These are phyloP conservation scores for Byasa hedistus DNA, from an alignment of 2,888 invertebrate species.

Conservation along the genomic window DNA sequence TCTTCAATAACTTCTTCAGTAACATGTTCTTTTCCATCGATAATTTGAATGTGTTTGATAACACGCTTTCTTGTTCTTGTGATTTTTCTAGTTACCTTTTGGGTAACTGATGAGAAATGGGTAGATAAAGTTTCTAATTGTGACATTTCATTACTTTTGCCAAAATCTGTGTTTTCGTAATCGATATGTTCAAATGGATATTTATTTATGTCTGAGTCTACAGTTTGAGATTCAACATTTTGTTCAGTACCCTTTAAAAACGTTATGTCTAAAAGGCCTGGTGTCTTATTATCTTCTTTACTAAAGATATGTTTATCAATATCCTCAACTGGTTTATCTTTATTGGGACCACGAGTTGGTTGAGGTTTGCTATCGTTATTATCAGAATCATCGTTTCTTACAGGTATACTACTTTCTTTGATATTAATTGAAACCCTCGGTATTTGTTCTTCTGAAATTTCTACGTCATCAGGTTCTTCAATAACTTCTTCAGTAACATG, in stretches of 20 bases:
- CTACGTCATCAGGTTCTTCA: no score
- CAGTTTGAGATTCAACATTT: neutral
- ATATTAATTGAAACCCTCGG: constrained; percentile 85
- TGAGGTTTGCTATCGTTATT: constrained; percentile 30
- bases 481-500: constrained; percentile 88
- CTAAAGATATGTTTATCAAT: neutral
- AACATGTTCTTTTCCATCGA: constrained; percentile 90
- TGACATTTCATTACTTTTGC: constrained; percentile 46
- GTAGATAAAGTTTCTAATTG: constrained; percentile 42
- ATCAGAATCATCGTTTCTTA: constrained; percentile 55
- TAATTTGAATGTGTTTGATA: constrained; percentile 86
- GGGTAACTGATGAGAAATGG: constrained; percentile 83
- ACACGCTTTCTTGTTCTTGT: constrained; percentile 86
- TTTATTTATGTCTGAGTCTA: neutral
- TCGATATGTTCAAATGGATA: neutral
- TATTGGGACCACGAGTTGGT: constrained; percentile 23
- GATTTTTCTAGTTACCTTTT: constrained; percentile 87
- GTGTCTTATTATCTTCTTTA: neutral
- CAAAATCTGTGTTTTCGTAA: constrained; percentile 29
- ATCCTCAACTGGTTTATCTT: neutral
- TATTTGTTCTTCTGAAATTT: constrained; percentile 85
- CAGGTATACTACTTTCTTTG: constrained; percentile 67
- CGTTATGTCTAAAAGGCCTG: neutral
- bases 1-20: constrained; percentile 92
- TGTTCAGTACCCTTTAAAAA: neutral